A percentile compares a stretch with the other conserved stretches of the same genome.
Conservation (phyloP, 2,113 vertebrate species). For the Chloropsis cyanopogon region DNA sequence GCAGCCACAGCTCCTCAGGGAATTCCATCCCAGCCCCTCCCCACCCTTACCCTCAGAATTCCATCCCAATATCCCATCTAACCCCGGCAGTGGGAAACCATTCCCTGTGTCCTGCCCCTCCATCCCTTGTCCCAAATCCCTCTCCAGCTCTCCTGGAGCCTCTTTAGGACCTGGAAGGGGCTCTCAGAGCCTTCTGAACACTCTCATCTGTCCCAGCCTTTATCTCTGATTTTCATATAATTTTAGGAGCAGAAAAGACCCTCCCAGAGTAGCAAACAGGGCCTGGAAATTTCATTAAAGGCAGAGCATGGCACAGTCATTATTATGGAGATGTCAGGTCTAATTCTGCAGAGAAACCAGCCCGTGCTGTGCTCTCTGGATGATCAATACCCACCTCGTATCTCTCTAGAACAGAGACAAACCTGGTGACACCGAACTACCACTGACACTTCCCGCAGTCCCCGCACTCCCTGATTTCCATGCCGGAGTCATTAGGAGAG, state of each 20-base stretch:
- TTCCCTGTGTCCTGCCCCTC: not conserved
- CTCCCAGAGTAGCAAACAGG: not conserved
- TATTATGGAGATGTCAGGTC: not conserved
- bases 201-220: not conserved
- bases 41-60: not conserved
- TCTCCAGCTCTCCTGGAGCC: not conserved
- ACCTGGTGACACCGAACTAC: rapidly evolving
- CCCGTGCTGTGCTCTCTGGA: not conserved
- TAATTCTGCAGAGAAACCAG: slow-evolving; percentile 2
- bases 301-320: not conserved
- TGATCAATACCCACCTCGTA: not conserved
- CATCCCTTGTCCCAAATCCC: not conserved
- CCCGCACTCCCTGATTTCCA: not conserved
- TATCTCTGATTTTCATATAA: not conserved
- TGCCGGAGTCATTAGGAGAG: not conserved
- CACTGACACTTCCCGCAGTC: not conserved
- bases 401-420: not conserved
- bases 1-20: not conserved
- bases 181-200: not conserved
- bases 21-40: not conserved
- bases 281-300: slow-evolving; percentile 26
- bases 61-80: too few relatives aligned
- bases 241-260: not conserved
- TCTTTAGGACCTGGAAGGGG: not conserved
- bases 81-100: not conserved